Base-by-base conservation (phyloP, 2,888 invertebrate species). In the Cheilosia soror region DNA sequence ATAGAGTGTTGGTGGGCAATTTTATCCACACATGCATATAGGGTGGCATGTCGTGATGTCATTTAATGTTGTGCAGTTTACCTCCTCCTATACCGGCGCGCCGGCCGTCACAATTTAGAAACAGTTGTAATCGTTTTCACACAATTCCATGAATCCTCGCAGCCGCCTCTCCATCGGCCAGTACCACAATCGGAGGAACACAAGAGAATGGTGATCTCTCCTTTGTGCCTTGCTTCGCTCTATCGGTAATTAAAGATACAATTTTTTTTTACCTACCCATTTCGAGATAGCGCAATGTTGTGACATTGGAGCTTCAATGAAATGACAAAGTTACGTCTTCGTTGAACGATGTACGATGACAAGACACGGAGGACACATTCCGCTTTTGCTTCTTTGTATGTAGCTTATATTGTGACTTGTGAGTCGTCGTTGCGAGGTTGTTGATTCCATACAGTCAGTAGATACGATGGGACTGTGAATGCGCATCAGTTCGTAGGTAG, bases 281-380 rank as follows among this genome's bases (percentile, higher is more conserved):
- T 81, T 81, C 47, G 27, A 84, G 84, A 80, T 79, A 84, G 72
- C 81, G 72, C 81, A 85, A 85, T 77, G 85, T 85, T 85, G 81
- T 85, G 76, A 85, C 85, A 85, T 84, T 76, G 84, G 80, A 80
- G 69, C 84, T 66, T 85, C 85, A 81, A 76, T 77, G 76, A 81
- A 77, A 81, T 85, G 85, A 85, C 85, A 79, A 79, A 75, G 75
- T 84, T 79, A 84, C 84, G 84, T 84, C 84, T 84, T 84, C 79
- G 80, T 84, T 80, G 80, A 47, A 63, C 62, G 82, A 83, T 78
- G 78, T 78, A 83, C 83, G 79, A 80, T 75, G 84, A 75, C 79
- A 84, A 80, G 80, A 80, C 84, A 84, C 80, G 79, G 65, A 84
- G 65, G 80, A 84, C 20, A 79, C 79, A 84, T 84, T 84, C 84